Evolutionary conservation across 37 sponge, comb jelly and placozoan genomes (phyloP).

Genomic region (Mnemiopsis leidyi): DNA sequence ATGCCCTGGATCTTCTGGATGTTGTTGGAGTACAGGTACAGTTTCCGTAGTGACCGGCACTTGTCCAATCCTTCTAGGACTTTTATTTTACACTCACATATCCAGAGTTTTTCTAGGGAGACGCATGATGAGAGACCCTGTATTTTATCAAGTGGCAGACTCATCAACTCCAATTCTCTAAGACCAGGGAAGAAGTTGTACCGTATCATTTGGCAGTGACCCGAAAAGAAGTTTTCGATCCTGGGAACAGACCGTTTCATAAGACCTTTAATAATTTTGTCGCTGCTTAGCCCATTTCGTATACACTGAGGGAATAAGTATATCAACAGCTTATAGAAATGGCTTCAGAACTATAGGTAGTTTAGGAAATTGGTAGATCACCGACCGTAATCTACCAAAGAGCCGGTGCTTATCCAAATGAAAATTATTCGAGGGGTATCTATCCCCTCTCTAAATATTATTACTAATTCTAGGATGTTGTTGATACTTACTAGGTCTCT

Average conservation of each 20-base stretch:
- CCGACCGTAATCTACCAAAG: too few relatives aligned
- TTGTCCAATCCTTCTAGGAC: slow-evolving; percentile 70
- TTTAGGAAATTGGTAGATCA: background rate
- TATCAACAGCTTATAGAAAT: background rate
- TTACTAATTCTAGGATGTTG: too few relatives aligned
- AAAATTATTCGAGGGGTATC: too few relatives aligned
- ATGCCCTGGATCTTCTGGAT: slow-evolving; percentile 78
- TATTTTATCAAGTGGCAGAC: slow-evolving; percentile 73
- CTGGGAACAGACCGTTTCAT: slow-evolving; percentile 66
- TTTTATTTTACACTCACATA: slow-evolving; percentile 79
- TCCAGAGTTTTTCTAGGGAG: slow-evolving; percentile 78
- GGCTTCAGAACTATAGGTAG: background rate
- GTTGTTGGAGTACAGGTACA: slow-evolving; percentile 78
- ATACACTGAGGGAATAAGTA: background rate
- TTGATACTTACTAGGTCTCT: slow-evolving; percentile 38
- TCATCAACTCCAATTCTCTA: slow-evolving; percentile 70
- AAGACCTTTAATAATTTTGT: slow-evolving; percentile 45
- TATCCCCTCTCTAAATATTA: too few relatives aligned
- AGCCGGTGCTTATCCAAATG: too few relatives aligned
- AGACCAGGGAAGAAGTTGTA: slow-evolving; percentile 74
- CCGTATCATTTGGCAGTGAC: slow-evolving; percentile 73
- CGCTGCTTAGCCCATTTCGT: slow-evolving; percentile 28
- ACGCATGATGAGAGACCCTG: slow-evolving; percentile 71
- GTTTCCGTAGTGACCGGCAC: slow-evolving; percentile 69
- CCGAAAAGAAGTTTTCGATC: slow-evolving; percentile 90